Evolutionary conservation across 2,888 invertebrate genomes (phyloP).

Genomic region (Conistra vaccinii): DNA sequence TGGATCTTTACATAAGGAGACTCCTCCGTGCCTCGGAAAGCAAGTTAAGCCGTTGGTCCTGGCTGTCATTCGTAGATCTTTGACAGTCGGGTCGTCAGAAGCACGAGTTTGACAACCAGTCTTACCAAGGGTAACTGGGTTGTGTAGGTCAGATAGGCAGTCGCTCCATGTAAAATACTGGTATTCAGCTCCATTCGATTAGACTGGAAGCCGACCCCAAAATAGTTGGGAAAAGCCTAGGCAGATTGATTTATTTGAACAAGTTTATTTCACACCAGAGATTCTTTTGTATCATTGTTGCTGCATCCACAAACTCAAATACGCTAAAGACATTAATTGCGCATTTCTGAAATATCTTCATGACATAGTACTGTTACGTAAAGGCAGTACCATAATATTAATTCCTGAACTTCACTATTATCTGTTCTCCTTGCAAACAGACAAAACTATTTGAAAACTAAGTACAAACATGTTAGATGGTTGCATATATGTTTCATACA

Average conservation of each 20-base stretch:
- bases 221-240: too few species aligned
- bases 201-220: too few species aligned
- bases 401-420: not conserved
- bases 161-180: too few species aligned
- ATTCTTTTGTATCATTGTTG: not conserved
- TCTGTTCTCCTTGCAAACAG: slow-evolving; percentile 18
- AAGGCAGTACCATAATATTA: slow-evolving; percentile 10
- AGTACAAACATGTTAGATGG: slow-evolving; percentile 2
- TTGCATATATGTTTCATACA: slow-evolving; percentile 19
- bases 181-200: too few species aligned
- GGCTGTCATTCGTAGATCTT: too few species aligned
- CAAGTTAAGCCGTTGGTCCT: too few species aligned
- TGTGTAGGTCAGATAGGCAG: too few species aligned
- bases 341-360: not conserved
- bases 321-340: not conserved
- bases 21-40: too few species aligned
- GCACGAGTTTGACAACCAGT: too few species aligned
- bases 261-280: not conserved
- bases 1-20: too few species aligned
- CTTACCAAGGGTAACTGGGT: too few species aligned
- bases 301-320: not conserved
- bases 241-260: not conserved
- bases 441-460: slow-evolving; percentile 44
- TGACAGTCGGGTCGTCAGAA: too few species aligned
- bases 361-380: not conserved